Percentiles rank a stretch among this genome's conserved stretches.
Conservation (phyloP, 2,797 vertebrate genomes). For the Antennarius maculatus region DNA sequence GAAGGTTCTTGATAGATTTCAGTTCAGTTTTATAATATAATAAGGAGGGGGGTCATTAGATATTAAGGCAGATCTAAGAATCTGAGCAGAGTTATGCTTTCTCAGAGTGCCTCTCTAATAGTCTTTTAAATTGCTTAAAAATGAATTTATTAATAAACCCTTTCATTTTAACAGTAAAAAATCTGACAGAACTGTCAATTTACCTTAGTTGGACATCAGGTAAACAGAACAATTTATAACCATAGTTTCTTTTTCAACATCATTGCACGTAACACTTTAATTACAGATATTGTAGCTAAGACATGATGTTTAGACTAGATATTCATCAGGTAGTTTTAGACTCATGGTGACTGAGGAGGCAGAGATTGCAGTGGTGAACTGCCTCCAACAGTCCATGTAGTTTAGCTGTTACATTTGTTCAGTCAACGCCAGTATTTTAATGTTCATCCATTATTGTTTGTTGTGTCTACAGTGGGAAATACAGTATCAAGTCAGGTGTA, state of each 20-base stretch:
- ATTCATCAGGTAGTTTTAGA: conserved; percentile 49
- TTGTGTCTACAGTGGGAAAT: conserved; percentile 55
- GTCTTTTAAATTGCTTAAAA: conserved; percentile 52
- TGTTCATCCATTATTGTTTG: conserved; percentile 58
- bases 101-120: conserved; percentile 44
- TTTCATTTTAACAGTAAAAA: conserved; percentile 45
- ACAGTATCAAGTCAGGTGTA: conserved; percentile 44
- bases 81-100: no score
- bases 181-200: conserved; percentile 29
- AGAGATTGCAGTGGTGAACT: conserved; percentile 29
- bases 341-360: conserved; percentile 54
- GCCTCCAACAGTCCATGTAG: conserved; percentile 47
- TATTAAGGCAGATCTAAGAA: no score
- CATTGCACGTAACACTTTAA: conserved; percentile 82
- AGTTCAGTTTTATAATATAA: no score
- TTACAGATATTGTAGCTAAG: conserved; percentile 71
- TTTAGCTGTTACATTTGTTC: conserved; percentile 56
- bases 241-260: conserved; percentile 43
- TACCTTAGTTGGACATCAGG: conserved; percentile 21
- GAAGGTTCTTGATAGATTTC: no score
- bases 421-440: conserved; percentile 61
- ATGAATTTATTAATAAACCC: conserved; percentile 9
- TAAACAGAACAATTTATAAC: conserved; percentile 34
- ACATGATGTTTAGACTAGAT: conserved; percentile 46
- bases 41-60: no score